phyloP scores from a whole-genome alignment of 2,113 vertebrate species.

The Sakesphorus luctuosus region DNA sequence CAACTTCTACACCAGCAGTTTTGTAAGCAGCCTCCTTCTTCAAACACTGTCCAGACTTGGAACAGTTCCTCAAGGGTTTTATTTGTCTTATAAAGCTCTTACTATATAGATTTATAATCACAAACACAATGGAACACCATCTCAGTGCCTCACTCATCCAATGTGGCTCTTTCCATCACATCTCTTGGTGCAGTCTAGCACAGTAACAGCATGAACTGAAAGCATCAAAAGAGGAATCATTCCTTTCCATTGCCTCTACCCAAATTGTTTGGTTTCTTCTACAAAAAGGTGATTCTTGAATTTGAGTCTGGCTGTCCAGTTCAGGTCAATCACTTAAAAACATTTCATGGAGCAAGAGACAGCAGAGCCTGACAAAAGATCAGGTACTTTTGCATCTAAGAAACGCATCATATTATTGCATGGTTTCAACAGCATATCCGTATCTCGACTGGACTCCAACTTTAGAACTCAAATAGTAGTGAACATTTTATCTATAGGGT shows the following conservation, averaged over 20 bases:
- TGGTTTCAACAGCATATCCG: neutral
- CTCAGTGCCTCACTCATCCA: neutral
- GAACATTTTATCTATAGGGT: neutral
- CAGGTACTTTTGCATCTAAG: neutral
- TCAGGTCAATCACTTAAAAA: neutral
- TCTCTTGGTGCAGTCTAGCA: neutral
- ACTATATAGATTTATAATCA: neutral
- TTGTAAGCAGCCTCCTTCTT: neutral
- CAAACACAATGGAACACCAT: neutral
- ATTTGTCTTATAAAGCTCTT: neutral
- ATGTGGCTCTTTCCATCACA: neutral
- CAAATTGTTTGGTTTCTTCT: neutral
- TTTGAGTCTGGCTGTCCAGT: neutral
- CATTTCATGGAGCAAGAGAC: neutral
- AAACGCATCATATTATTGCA: fast-evolving
- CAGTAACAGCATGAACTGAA: neutral
- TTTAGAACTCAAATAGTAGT: neutral
- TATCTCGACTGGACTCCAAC: neutral
- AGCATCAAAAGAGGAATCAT: neutral
- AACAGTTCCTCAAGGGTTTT: neutral
- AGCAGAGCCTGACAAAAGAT: neutral
- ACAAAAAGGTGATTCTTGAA: neutral
- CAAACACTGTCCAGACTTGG: neutral
- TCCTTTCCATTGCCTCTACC: neutral
- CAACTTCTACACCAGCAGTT: neutral